Base-by-base conservation (phyloP, 2,113 vertebrate species). In the Oreochromis tanganicae region DNA sequence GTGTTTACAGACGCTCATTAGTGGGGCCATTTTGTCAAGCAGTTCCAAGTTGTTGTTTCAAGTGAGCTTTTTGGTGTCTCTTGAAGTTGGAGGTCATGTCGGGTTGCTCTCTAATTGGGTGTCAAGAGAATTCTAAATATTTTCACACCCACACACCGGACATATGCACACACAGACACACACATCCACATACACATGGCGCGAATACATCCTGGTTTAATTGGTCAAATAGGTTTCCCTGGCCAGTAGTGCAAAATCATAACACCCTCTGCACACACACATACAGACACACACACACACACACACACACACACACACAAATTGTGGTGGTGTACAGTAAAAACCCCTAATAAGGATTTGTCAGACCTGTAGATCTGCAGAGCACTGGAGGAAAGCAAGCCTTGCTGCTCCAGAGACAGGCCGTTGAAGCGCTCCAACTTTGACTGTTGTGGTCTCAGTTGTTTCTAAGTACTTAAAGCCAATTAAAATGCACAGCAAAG, bases 41-140 rank as follows among this genome's bases (percentile, higher is more conserved):
- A 84, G 90, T 79, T 93, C 89, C 86, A 87, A 92, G 88, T 93
- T 87, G 92, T 95, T 93, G 94, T 94, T 92, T 93, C 91, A 93
- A 93, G 90, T 91, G 85, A 93, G 94, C 89, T 95, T 93, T 92
- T 90, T 89, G 83, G 90, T 86, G 91, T 88, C 86, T 92, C 87
- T 91, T 94, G 90, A 93, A 94, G 87, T 94, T 91, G 61, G 89
- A 92, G 92, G 94, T 95, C 92, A 93, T 92, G 88, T 68, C 78
- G 87, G 93, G 92, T 86, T 92, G 88, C 90, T 89, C 89, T 90
- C 91, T 96, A 96, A 96, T 96, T 96, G 94, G 95, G 91, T 93
- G 93, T 95, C 96, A 93, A 91, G 96, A 95, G 96, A 93, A 96
- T 95, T 95, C 92, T 92, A 91, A 93, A 94, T 95, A 94, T 95